Evolutionary conservation across 2,888 invertebrate species (phyloP).

Genomic region (Phragmatobia fuliginosa): DNA sequence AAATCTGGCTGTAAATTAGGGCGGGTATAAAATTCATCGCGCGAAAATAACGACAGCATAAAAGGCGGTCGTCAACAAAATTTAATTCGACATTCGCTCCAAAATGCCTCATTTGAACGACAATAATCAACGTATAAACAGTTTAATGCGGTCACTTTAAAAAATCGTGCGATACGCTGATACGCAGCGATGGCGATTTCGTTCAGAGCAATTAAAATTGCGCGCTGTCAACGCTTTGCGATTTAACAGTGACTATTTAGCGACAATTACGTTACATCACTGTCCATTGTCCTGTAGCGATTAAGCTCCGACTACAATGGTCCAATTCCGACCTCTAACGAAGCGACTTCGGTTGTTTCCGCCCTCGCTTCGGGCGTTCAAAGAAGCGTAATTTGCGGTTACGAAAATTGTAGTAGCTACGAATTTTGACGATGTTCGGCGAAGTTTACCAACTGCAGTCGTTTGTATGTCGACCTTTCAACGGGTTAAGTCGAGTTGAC

Average conservation of each 20-base stretch:
- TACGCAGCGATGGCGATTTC: conserved; percentile 48
- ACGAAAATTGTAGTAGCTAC: conserved; percentile 74
- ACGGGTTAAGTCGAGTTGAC: conserved; percentile 65
- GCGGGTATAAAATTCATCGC: conserved; percentile 71
- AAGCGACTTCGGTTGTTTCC: conserved; percentile 83
- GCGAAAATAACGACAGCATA: conserved; percentile 71
- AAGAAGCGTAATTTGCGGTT: conserved; percentile 84
- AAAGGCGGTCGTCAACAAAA: conserved; percentile 74
- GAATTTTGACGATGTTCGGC: conserved; percentile 71
- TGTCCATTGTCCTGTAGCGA: conserved; percentile 81
- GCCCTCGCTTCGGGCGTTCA: conserved; percentile 74
- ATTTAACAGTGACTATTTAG: conserved; percentile 78
- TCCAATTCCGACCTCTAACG: conserved; percentile 81
- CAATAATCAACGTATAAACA: conserved; percentile 77
- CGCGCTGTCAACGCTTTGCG: conserved; percentile 68
- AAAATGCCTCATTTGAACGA: conserved; percentile 71
- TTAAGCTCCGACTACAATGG: conserved; percentile 79
- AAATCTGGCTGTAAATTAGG: conserved; percentile 65
- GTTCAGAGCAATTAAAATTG: conserved; percentile 65
- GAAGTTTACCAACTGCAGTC: conserved; percentile 67
- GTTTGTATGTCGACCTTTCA: conserved; percentile 73
- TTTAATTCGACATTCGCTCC: conserved; percentile 75
- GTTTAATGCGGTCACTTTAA: conserved; percentile 69
- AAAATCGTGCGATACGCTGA: conserved; percentile 61
- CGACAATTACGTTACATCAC: conserved; percentile 80